A percentile compares a stretch with the other conserved stretches of the same genome.
Evolutionary conservation across 2,888 invertebrate genomes (phyloP).

Genomic region (Polietes domitor): DNA sequence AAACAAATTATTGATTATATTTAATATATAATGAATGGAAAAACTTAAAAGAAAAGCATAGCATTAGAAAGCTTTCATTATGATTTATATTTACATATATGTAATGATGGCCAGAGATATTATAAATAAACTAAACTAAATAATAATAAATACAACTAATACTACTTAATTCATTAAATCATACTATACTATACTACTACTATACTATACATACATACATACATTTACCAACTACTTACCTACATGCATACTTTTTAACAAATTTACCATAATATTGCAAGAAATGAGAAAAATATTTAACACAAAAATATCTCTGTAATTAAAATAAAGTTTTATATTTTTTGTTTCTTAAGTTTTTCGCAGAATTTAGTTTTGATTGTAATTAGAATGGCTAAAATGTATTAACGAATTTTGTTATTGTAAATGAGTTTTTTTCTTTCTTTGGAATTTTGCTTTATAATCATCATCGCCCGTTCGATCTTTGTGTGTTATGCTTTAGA

Average conservation of each 20-base stretch:
- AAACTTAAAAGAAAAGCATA: slow-evolving; percentile 55
- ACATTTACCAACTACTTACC: slow-evolving; percentile 52
- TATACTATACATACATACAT: slow-evolving; percentile 52
- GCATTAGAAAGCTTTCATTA: slow-evolving; percentile 70
- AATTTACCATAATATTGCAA: slow-evolving; percentile 69
- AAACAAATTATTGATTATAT: slow-evolving; percentile 23
- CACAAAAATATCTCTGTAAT: slow-evolving; percentile 39
- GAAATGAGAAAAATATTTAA: slow-evolving; percentile 38
- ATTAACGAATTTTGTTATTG: slow-evolving; percentile 61
- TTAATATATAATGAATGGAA: slow-evolving; percentile 53
- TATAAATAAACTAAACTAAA: slow-evolving; percentile 6
- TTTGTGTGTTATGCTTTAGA: slow-evolving; percentile 32
- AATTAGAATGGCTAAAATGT: slow-evolving; percentile 47
- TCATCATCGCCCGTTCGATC: background rate
- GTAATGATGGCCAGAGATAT: slow-evolving; percentile 19
- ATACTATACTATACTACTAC: no score
- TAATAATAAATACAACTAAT: slow-evolving; percentile 19
- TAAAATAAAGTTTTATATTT: slow-evolving; percentile 3
- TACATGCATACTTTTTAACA: slow-evolving; percentile 71
- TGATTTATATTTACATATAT: slow-evolving; percentile 18
- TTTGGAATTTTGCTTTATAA: slow-evolving; percentile 26
- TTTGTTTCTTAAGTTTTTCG: slow-evolving; percentile 25
- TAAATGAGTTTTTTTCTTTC: slow-evolving; percentile 48
- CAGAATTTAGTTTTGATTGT: slow-evolving; percentile 48
- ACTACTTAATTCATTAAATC: slow-evolving; percentile 33